Base-by-base conservation (phyloP, 2,888 invertebrate genomes). In the Syritta pipiens region DNA sequence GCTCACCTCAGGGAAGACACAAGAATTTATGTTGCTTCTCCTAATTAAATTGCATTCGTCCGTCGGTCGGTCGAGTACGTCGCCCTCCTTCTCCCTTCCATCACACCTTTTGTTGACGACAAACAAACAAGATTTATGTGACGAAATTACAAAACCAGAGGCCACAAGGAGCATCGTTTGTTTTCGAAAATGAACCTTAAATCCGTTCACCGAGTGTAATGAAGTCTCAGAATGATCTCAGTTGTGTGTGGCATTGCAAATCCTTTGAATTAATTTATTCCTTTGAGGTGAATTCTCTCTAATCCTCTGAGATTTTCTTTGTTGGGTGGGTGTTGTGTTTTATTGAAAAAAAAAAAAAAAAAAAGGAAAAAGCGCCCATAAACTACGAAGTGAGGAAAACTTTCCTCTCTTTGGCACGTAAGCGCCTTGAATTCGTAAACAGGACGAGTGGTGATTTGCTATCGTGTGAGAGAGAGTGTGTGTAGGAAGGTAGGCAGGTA, bases 191-290 rank as follows among this genome's bases (percentile, higher is more conserved):
- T n/a, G n/a, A n/a, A n/a, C n/a, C n/a, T 10, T 7, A 7, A 28
- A n/a, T 32, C 32, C 9, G 3, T 4, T 7, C 30, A 3, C n/a
- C 44, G 24, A 12, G 1, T 7, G 22, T 4, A 28, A 40, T 17
- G 14, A n/a, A n/a, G n/a, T n/a, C n/a, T n/a, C n/a, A n/a, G 14
- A 40, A 14, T 44, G 22, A 20, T 22, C 20, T 44, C 12, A 30
- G 51, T 10, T 32, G 20, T 20, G 30, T 44, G 4, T 7, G 14
- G 20, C 46, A 48, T 26, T 57, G n/a, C 28, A 12, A 57, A 63
- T 57, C 51, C 57, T 30, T 57, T 35, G 17, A 49, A 42, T 46
- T 46, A 65, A 77, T 77, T 77, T 71, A 63, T 71, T 59, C 63
- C 37, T 74, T 74, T 44, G 9, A 30, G 37, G 53, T 30, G 7